Evolutionary conservation across 2,888 invertebrate species (phyloP).

Genomic region (Platynereis dumerilii): DNA sequence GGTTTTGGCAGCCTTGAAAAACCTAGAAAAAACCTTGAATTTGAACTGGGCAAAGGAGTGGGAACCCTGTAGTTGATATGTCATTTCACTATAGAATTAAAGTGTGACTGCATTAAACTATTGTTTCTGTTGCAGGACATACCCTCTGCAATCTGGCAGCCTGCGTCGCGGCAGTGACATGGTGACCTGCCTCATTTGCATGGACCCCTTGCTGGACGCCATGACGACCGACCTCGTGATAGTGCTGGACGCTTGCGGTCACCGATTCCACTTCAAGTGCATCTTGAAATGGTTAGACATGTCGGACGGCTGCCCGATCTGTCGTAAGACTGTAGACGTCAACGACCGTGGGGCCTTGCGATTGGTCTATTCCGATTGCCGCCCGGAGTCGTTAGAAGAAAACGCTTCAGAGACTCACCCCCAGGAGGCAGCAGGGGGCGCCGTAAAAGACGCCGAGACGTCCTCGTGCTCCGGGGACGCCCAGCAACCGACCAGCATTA

Average conservation of each 20-base stretch:
- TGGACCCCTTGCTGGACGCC: slow-evolving; percentile 3
- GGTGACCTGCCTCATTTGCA: neutral
- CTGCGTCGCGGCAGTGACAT: neutral
- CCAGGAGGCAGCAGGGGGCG: too few species aligned
- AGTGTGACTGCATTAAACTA: too few species aligned
- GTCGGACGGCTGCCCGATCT: slow-evolving; percentile 8
- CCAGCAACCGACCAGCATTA: too few species aligned
- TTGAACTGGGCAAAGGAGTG: too few species aligned
- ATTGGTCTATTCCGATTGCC: neutral
- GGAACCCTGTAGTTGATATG: too few species aligned
- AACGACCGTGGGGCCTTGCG: slow-evolving; percentile 4
- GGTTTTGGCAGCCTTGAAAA: too few species aligned
- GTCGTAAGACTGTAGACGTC: slow-evolving; percentile 5
- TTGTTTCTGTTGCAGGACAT: slow-evolving; percentile 7
- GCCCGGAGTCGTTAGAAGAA: neutral
- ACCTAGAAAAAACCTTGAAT: too few species aligned
- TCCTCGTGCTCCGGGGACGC: too few species aligned
- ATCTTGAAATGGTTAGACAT: slow-evolving; percentile 6
- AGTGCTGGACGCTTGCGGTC: neutral
- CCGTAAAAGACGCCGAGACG: too few species aligned
- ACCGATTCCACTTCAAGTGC: slow-evolving; percentile 6
- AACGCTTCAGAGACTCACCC: too few species aligned
- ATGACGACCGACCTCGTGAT: neutral
- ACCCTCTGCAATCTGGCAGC: neutral
- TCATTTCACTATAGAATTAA: too few species aligned